phyloP scores from a whole-genome alignment of 2,797 vertebrate genomes.

The Clarias fuscus region DNA sequence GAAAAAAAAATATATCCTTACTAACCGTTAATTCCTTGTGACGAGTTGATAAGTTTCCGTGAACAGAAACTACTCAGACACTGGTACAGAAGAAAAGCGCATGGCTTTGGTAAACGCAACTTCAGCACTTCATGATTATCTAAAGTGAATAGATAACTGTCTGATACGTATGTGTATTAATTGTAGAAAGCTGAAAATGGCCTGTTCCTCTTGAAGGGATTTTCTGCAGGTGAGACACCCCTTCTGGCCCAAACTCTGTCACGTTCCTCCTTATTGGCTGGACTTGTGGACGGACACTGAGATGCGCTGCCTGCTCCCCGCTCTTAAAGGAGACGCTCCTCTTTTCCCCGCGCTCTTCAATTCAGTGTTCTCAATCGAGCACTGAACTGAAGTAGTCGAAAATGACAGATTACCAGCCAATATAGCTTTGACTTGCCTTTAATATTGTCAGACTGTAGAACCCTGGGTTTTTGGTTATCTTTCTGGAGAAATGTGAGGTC shows the following conservation, averaged over 20 bases:
- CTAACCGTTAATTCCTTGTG: conserved; percentile 65
- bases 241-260: conserved; percentile 76
- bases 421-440: background rate
- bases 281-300: conserved; percentile 59
- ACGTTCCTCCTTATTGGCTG: conserved; percentile 74
- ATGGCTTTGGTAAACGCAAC: conserved; percentile 40
- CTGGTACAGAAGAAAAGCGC: conserved; percentile 35
- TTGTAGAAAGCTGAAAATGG: conserved; percentile 63
- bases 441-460: background rate
- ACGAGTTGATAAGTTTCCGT: conserved; percentile 62
- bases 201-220: conserved; percentile 67
- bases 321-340: conserved; percentile 79
- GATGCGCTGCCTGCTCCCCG: conserved; percentile 60
- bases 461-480: background rate
- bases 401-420: background rate
- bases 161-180: conserved; percentile 65
- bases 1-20: conserved; percentile 28
- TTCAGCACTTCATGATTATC: conserved; percentile 55
- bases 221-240: conserved; percentile 79
- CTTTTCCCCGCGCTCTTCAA: conserved; percentile 42
- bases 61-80: conserved; percentile 28
- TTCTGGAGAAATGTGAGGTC: background rate
- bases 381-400: background rate
- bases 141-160: conserved; percentile 61
- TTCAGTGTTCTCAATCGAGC: background rate